A percentile compares a stretch with the other conserved stretches of the same genome.
These are phyloP conservation scores for Dipodomys merriami DNA, from an alignment of 2,113 vertebrate genomes.

Conservation along the genomic window DNA sequence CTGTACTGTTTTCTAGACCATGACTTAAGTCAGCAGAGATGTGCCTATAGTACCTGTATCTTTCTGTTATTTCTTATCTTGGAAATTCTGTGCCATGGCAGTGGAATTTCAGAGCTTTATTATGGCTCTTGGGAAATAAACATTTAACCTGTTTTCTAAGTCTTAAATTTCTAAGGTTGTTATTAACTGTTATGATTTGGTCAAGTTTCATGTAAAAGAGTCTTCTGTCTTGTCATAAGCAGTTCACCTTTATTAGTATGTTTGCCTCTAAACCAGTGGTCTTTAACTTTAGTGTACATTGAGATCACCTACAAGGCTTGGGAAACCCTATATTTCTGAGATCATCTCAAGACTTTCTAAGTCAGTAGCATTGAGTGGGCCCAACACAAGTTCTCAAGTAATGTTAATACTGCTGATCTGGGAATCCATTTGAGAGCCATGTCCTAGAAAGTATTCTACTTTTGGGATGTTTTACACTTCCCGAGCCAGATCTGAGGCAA, in stretches of 20 bases:
- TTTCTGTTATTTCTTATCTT: slow-evolving; percentile 19
- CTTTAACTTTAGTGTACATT: not conserved
- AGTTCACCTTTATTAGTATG: slow-evolving; percentile 37
- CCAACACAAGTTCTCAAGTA: not conserved
- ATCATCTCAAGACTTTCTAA: slow-evolving; percentile 5
- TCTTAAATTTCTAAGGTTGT: slow-evolving; percentile 65
- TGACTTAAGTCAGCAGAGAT: not conserved
- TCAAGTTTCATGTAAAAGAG: slow-evolving; percentile 35
- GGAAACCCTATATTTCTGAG: not conserved
- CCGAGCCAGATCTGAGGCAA: slow-evolving; percentile 69
- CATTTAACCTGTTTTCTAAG: slow-evolving; percentile 57
- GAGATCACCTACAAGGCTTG: not conserved
- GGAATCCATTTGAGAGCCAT: slow-evolving; percentile 41
- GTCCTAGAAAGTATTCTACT: slow-evolving; percentile 44
- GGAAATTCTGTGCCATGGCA: slow-evolving; percentile 18
- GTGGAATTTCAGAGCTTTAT: slow-evolving; percentile 18
- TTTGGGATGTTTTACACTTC: slow-evolving; percentile 62
- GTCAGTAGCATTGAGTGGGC: not conserved
- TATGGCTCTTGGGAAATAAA: slow-evolving; percentile 48
- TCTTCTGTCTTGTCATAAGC: slow-evolving; percentile 59
- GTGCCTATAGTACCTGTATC: not conserved
- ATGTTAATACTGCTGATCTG: not conserved
- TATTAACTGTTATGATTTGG: slow-evolving; percentile 13
- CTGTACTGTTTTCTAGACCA: not conserved
- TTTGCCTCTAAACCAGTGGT: slow-evolving; percentile 28